Base-by-base conservation (phyloP, 2,888 invertebrate genomes). In the Gandaritis pyraliata region DNA sequence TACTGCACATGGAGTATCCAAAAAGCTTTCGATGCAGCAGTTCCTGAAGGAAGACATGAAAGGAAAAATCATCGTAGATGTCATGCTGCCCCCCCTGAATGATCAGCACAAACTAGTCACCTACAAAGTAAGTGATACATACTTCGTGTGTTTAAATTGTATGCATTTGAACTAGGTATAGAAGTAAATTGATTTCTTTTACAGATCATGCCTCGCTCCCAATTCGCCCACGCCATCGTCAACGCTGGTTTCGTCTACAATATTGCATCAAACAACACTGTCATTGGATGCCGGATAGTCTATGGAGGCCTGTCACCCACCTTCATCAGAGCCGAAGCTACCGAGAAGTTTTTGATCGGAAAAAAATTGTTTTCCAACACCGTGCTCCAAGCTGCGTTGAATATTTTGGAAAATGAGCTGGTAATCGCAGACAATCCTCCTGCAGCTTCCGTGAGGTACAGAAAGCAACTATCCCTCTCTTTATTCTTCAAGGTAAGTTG, bases 171-270 rank as follows among this genome's bases (percentile, higher is more conserved):
- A 10, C 8, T 2, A n/a, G n/a, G n/a, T n/a, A 33, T 33, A 33
- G 8, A 33, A 33, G 10, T 33, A 33, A 33, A 10, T 33, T 33
- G 6, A 33, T 33, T 10, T 10, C 10, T 39, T 57, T 39, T 3
- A 39, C 73, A 96, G 96, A 94, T 96, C 51, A 95, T 95, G 94
- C 94, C 95, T 0, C 86, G 95, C 64, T 93, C 95, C 0, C 95
- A 96, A 86, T 96, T 95, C 75, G 94, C 96, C 0, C 95, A 95
- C 74, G 96, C 96, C 0, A 93, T 95, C 52, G 95, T 97, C 0
- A 96, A 96, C 73, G 95, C 95, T 16, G 96, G 95, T 3, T 96
- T 96, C 74, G 78, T 95, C 0, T 92, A 95, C 55, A 93, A 94
- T 78, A 74, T 95, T 15, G 74, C 88, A 54, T 86, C 63, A 49